Evolutionary conservation across 1,140 invertebrate genomes (phyloP).

Genomic region (Elymnias hypermnestra): DNA sequence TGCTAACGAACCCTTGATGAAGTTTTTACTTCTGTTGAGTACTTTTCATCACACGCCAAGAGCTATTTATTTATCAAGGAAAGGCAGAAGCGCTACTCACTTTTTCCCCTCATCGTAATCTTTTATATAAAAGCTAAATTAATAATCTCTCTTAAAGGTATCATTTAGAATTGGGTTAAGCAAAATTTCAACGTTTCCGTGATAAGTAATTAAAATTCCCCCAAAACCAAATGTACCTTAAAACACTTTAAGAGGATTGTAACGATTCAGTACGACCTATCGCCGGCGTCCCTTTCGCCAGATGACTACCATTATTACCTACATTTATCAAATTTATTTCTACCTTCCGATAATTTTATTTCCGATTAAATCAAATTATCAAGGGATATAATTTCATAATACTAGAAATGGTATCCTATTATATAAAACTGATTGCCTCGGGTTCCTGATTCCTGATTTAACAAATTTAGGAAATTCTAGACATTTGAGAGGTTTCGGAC

Average conservation of each 20-base stretch:
- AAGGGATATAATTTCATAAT: too few species aligned
- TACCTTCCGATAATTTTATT: conserved; percentile 3
- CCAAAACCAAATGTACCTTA: conserved; percentile 9
- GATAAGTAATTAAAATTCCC: conserved; percentile 9
- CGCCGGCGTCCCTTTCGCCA: conserved; percentile 12
- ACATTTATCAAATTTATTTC: conserved; percentile 12
- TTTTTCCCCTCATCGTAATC: too few species aligned
- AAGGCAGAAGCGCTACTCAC: too few species aligned
- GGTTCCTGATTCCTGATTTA: too few species aligned
- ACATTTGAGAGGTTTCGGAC: too few species aligned
- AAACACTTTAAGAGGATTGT: not conserved
- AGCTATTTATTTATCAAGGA: too few species aligned
- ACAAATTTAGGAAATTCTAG: too few species aligned
- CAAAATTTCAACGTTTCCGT: not conserved
- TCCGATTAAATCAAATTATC: conserved; percentile 3
- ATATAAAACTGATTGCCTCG: too few species aligned
- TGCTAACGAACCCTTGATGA: too few species aligned
- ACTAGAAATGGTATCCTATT: too few species aligned
- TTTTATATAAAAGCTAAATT: not conserved
- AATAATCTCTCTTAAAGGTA: not conserved
- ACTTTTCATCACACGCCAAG: too few species aligned
- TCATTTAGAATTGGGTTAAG: not conserved
- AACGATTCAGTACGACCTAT: conserved; percentile 6
- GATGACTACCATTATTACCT: conserved; percentile 18
- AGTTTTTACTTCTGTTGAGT: too few species aligned